phyloP scores from a whole-genome alignment of 2,797 vertebrate genomes.

The Gila robusta region DNA sequence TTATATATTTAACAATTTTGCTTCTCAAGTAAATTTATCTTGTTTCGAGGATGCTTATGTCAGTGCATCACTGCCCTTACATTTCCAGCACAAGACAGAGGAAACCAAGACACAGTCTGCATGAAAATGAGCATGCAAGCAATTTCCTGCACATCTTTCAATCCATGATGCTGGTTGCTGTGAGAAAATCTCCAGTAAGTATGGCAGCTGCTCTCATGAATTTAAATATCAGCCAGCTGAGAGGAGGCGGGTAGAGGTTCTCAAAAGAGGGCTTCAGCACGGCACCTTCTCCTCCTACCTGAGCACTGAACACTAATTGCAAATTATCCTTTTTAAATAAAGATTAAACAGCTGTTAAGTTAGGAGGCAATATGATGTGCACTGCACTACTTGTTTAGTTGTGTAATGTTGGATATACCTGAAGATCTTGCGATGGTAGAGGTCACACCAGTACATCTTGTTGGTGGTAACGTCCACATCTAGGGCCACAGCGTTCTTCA shows the following conservation, averaged over 20 bases:
- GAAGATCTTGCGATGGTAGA: conserved; percentile 95
- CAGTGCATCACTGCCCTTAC: not conserved
- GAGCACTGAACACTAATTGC: conserved; percentile 46
- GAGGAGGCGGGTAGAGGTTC: not conserved
- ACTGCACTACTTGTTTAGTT: not conserved
- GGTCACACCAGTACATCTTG: conserved; percentile 98
- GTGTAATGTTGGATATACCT: conserved; percentile 79
- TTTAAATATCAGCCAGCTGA: conserved; percentile 30
- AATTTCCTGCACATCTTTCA: conserved; percentile 22
- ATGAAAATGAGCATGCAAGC: not conserved
- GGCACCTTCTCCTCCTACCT: conserved; percentile 38
- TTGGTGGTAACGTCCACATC: conserved; percentile 95
- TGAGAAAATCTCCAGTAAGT: conserved; percentile 3
- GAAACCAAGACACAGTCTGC: not conserved
- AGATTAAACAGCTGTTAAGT: conserved; percentile 47
- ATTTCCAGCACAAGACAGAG: not conserved
- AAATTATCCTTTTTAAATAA: conserved; percentile 41
- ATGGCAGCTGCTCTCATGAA: conserved; percentile 31
- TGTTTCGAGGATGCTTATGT: not conserved
- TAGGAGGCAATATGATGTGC: conserved; percentile 18
- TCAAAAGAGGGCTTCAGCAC: conserved; percentile 28
- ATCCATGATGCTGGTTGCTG: not conserved
- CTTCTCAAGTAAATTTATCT: not conserved
- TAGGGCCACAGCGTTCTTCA: conserved; percentile 96
- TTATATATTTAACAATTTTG: not conserved